A percentile compares a stretch with the other conserved stretches of the same genome.
These are phyloP conservation scores for Plagodis pulveraria DNA, from an alignment of 2,888 invertebrate genomes.

Conservation along the genomic window DNA sequence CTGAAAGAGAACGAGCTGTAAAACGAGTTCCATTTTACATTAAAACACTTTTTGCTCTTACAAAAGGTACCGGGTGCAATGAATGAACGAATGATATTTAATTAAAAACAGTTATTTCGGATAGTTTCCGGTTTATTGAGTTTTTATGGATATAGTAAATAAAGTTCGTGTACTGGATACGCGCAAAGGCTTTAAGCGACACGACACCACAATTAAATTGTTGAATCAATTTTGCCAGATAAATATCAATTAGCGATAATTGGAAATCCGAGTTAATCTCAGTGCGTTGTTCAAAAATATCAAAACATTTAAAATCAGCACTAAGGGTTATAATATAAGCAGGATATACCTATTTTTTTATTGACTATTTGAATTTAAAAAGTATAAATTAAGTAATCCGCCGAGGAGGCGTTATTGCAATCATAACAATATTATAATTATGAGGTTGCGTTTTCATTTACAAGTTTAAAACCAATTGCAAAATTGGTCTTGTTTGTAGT, in stretches of 20 bases:
- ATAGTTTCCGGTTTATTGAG: slow-evolving; percentile 76
- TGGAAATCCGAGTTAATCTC: slow-evolving; percentile 24
- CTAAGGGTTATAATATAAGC: too few species aligned
- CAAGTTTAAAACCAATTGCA: too few species aligned
- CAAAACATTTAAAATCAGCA: neutral
- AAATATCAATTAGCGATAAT: slow-evolving; percentile 48
- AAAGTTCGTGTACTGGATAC: slow-evolving; percentile 63
- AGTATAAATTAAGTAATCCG: too few species aligned
- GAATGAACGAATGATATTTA: slow-evolving; percentile 57
- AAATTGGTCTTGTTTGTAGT: too few species aligned
- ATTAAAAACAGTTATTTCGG: slow-evolving; percentile 74
- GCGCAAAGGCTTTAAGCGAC: slow-evolving; percentile 37
- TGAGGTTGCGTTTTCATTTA: too few species aligned
- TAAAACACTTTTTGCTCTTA: slow-evolving; percentile 19
- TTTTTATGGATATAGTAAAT: slow-evolving; percentile 75
- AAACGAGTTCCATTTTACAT: slow-evolving; percentile 23
- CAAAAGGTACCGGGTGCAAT: slow-evolving; percentile 23
- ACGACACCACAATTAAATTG: slow-evolving; percentile 45
- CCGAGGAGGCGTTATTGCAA: too few species aligned
- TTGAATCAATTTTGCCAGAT: slow-evolving; percentile 35
- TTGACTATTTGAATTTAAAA: too few species aligned
- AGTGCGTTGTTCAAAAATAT: neutral
- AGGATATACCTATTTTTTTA: neutral
- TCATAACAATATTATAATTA: too few species aligned
- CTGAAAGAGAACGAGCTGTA: slow-evolving; percentile 8